Conservation (phyloP, 2,888 invertebrate genomes). For the Apotomis capreana region DNA sequence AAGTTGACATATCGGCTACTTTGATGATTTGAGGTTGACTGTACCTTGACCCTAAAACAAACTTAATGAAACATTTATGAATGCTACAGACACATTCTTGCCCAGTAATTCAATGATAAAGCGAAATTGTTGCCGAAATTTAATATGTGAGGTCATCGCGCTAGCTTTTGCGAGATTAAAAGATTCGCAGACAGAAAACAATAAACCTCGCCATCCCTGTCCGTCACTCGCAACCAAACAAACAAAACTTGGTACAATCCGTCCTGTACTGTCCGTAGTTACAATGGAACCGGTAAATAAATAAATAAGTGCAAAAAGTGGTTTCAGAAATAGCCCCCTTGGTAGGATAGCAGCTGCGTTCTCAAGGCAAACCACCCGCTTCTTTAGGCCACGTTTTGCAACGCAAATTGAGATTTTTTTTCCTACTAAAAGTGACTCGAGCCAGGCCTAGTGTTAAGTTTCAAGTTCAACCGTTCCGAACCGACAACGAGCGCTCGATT, state of each 20-base stretch:
- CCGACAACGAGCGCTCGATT: conserved; percentile 32
- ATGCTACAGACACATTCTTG: conserved; percentile 12
- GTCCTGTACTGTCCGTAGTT: conserved; percentile 52
- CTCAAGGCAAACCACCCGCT: conserved; percentile 77
- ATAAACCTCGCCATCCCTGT: conserved; percentile 21
- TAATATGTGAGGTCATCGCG: conserved; percentile 37
- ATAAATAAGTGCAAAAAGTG: conserved; percentile 68
- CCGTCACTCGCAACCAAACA: conserved; percentile 19
- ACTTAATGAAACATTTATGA: conserved; percentile 12
- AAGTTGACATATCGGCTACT: not conserved
- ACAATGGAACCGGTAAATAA: conserved; percentile 72
- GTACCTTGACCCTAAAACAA: not conserved
- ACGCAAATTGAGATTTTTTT: conserved; percentile 67
- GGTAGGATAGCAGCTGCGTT: conserved; percentile 67
- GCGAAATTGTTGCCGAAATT: conserved; percentile 32
- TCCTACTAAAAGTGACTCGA: conserved; percentile 50
- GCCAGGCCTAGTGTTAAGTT: conserved; percentile 46
- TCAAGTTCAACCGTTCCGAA: conserved; percentile 49
- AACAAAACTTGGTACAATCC: conserved; percentile 25
- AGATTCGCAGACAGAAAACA: conserved; percentile 37
- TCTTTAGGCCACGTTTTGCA: conserved; percentile 61
- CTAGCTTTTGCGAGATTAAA: conserved; percentile 36
- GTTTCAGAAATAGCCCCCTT: conserved; percentile 72
- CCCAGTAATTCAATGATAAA: conserved; percentile 18
- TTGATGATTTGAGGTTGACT: not conserved